Evolutionary conservation across 2,113 vertebrate genomes (phyloP), one percentile per base, ranked within the genome.

Genomic region (Anser cygnoides): DNA sequence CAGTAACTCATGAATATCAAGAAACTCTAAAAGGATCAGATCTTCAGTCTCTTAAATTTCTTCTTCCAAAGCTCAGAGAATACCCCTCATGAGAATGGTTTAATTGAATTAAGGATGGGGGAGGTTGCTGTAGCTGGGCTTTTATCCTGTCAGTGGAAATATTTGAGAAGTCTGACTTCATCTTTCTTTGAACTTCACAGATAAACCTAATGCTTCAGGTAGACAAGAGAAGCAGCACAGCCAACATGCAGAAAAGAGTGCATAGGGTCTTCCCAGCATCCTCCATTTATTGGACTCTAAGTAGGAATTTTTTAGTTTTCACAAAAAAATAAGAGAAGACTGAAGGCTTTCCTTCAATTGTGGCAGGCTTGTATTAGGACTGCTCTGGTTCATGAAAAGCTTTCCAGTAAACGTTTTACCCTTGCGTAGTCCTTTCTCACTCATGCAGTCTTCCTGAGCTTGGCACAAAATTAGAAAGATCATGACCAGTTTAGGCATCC

Each of bases 1-100:
- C 92, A 91, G 73, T 90, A 91, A 87, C 25, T 84, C 46, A 82
- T 68, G 55, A 90, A 89, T 89, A 92, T 55, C 55, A 83, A 65
- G 70, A 85, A 91, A 78, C 58, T 78, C 68, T 66, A 49, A 84
- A 66, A 95, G 50, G 31, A 85, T 83, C 59, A 37, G 13, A 19
- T 73, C 28, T 93, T 68, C 1, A 0, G 50, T 84, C 35, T 88
- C 66, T 88, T 13, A 61, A 90, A 41, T 70, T 92, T 72, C 25
- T 54, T 82, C 66, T 76, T 79, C 37, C n/a, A 58, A 70, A 76
- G 29, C 66, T 84, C 41, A 55, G 62, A 87, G 23, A 79, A 91
- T 1, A 17, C 3, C 1, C 12, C 17, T n/a, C 17, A 33, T 33
- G 7, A 79, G 44, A 95, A 76, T 13, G 18, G 8, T 6, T 86